Percentiles rank a stretch among this genome's conserved stretches.
Conservation (phyloP, 1,140 invertebrate species). For the Hylyphantes graminicola region DNA sequence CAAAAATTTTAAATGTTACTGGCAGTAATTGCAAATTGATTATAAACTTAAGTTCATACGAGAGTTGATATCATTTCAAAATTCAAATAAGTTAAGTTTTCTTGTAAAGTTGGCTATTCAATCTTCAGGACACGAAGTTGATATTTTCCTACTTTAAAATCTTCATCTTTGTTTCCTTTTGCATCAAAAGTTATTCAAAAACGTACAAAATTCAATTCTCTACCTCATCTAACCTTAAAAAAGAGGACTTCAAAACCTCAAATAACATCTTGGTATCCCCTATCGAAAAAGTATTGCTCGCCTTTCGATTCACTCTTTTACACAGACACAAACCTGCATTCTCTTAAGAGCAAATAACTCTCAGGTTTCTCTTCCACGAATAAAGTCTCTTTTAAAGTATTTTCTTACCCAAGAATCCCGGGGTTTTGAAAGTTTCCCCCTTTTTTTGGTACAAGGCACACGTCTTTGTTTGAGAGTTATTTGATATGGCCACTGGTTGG, state of each 20-base stretch:
- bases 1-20: no score
- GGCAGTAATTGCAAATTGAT: no score
- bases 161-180: no score
- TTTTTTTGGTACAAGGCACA: no score
- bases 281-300: neutral
- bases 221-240: neutral
- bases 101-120: no score
- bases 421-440: no score
- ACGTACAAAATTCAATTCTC: slow-evolving; percentile 38
- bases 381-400: slow-evolving; percentile 21
- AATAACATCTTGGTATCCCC: slow-evolving; percentile 26
- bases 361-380: slow-evolving; percentile 19
- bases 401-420: neutral
- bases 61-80: no score
- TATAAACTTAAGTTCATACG: no score
- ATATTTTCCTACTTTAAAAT: no score
- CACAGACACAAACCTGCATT: neutral
- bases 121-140: no score
- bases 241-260: neutral
- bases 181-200: slow-evolving; percentile 12
- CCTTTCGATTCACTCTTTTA: neutral
- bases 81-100: no score
- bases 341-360: slow-evolving; percentile 43
- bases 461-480: neutral
- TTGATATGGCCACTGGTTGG: neutral